A percentile compares a stretch with the other conserved stretches of the same genome.
These are phyloP conservation scores for Conus canariensis DNA, from an alignment of 2,888 invertebrate genomes.

Conservation along the genomic window DNA sequence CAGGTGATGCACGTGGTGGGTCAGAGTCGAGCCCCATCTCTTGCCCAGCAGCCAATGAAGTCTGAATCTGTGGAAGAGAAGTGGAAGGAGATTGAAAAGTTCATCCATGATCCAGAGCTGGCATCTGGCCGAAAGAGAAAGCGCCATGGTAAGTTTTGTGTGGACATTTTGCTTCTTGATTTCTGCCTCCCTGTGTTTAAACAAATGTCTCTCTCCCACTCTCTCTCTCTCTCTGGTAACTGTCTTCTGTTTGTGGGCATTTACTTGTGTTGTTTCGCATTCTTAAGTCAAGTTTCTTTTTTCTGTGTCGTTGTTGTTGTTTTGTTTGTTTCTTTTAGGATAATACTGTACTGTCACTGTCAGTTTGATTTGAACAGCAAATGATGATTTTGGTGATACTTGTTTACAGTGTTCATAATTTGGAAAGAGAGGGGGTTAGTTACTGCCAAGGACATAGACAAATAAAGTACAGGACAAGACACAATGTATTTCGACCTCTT, in stretches of 20 bases:
- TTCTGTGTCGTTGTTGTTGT: too few relatives aligned
- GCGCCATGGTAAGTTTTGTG: constrained; percentile 57
- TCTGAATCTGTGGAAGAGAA: constrained; percentile 63
- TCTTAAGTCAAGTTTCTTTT: too few relatives aligned
- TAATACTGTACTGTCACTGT: too few relatives aligned
- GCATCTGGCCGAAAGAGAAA: constrained; percentile 52
- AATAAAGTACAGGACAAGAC: too few relatives aligned
- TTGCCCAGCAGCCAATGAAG: constrained; percentile 26
- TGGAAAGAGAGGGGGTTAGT: too few relatives aligned
- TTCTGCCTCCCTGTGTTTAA: background rate
- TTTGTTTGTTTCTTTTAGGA: too few relatives aligned
- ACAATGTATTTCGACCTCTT: too few relatives aligned
- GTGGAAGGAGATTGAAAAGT: constrained; percentile 72
- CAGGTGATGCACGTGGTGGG: constrained; percentile 40
- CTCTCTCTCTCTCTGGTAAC: background rate
- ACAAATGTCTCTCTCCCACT: background rate
- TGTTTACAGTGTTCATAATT: too few relatives aligned
- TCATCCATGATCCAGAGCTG: constrained; percentile 58
- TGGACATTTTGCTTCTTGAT: background rate
- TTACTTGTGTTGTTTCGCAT: background rate
- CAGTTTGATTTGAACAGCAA: too few relatives aligned
- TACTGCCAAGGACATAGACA: too few relatives aligned
- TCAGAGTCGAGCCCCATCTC: constrained; percentile 32
- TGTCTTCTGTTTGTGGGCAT: background rate
- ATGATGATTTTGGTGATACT: too few relatives aligned